Evolutionary conservation across 2,113 vertebrate genomes (phyloP).

Genomic region (Corythaeola cristata): DNA sequence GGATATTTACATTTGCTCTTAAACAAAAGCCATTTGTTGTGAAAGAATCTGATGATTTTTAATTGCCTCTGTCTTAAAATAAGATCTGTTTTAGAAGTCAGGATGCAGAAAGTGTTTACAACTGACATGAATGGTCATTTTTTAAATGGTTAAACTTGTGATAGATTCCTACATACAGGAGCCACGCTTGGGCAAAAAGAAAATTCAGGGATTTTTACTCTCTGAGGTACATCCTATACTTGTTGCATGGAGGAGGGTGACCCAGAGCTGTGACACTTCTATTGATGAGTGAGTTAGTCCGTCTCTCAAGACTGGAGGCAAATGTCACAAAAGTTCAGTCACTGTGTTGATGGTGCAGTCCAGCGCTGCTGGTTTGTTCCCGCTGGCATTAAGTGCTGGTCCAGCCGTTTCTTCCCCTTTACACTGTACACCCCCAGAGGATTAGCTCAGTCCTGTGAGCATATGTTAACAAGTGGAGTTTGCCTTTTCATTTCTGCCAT

Average conservation of each 20-base stretch:
- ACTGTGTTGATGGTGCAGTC: background rate
- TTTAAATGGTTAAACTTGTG: background rate
- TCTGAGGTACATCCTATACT: background rate
- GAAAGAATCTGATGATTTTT: background rate
- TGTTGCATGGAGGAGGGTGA: background rate
- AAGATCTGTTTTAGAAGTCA: background rate
- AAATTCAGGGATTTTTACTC: background rate
- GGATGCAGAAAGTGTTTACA: background rate
- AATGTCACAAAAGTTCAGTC: background rate
- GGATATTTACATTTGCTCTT: background rate
- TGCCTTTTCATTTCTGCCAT: background rate
- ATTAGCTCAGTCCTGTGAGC: background rate
- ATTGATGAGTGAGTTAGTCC: background rate
- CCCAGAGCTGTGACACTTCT: background rate
- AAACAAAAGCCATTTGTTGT: background rate
- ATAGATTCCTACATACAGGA: background rate
- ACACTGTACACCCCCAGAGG: background rate
- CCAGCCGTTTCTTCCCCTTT: background rate
- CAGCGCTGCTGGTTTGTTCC: background rate
- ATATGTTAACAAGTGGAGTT: background rate
- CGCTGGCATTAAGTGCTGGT: background rate
- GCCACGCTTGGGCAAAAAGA: background rate
- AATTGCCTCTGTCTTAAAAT: background rate
- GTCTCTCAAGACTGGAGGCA: background rate
- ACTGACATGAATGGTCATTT: background rate